Base-by-base conservation (phyloP, 2,797 vertebrate species). In the Sphenodon punctatus region DNA sequence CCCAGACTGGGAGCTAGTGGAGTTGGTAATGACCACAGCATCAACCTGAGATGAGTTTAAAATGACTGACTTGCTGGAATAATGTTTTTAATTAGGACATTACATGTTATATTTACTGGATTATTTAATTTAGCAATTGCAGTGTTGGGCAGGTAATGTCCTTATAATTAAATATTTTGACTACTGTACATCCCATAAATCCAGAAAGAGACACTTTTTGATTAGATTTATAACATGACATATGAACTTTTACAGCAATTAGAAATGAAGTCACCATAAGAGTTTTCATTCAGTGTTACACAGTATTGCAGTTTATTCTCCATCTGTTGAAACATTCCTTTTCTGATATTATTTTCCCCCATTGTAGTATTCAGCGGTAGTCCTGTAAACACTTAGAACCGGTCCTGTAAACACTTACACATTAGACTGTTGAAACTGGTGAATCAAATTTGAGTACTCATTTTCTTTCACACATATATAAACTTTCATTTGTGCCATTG, bases 61-160 rank as follows among this genome's bases (percentile, higher is more conserved):
- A 81, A 72, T 61, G 1, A 88, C 75, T 53, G 63, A 39, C 38
- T n/a, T 19, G 36, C 22, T 42, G 43, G 59, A 17, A 49, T 82
- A 82, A 42, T 67, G 15, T 39, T 83, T 90, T 70, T 81, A 82
- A 88, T 69, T 82, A 85, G 73, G 66, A 14, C 7, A 67, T 75
- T 70, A 6, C 74, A 43, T 80, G 48, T 84, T 82, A 70, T 43
- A 46, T 65, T 76, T 64, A 59, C 19, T 46, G 42, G 79, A 77
- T 86, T 84, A 80, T 86, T 92, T 75, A 56, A 74, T 46, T 0
- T 6, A n/a, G 46, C 12, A 0, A 27, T 77, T 76, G 68, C 42
- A 76, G 22, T 0, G 0, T 53, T 11, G 8, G 9, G n/a, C 73
- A 63, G 55, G 66, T 60, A 76, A 73, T 8, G 23, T 66, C 36